Evolutionary conservation across 37 sponge, comb jelly and placozoan species (phyloP).

Genomic region (Agelas oroides): DNA sequence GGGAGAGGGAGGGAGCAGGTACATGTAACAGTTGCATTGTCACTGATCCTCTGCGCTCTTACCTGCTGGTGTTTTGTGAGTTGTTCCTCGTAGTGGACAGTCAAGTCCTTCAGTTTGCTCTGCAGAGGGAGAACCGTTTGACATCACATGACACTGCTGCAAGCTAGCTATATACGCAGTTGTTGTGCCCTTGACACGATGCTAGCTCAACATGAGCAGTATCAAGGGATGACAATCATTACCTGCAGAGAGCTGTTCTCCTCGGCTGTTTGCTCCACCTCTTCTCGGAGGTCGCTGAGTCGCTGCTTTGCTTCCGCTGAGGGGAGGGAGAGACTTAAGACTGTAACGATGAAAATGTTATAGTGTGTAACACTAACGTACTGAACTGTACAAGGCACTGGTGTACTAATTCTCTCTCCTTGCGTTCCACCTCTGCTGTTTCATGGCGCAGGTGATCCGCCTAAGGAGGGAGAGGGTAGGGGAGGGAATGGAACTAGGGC

Average conservation of each 20-base stretch:
- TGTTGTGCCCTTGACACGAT: too few species aligned
- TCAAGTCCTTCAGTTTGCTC: constrained; percentile 1
- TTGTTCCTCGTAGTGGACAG: not conserved
- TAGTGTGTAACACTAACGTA: too few species aligned
- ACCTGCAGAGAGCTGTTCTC: constrained; percentile 39
- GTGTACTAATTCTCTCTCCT: constrained; percentile 69
- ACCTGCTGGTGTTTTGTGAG: constrained; percentile 17
- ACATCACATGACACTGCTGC: too few species aligned
- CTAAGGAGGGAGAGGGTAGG: not conserved
- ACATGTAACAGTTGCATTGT: too few species aligned
- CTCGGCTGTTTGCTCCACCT: constrained; percentile 1
- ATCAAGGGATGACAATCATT: too few species aligned
- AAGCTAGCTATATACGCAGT: too few species aligned
- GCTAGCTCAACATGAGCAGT: too few species aligned
- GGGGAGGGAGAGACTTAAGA: not conserved
- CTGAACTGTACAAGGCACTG: constrained; percentile 62
- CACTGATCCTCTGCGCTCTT: too few species aligned
- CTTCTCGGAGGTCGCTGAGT: constrained; percentile 37
- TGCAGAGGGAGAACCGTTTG: not conserved
- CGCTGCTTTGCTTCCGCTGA: constrained; percentile 52
- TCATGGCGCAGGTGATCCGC: constrained; percentile 51
- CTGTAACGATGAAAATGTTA: not conserved
- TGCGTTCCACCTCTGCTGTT: constrained; percentile 57
- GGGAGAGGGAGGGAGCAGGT: too few species aligned
- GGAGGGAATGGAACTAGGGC: not conserved